Conservation (phyloP, 2,113 vertebrate genomes). For the Oncorhynchus clarkii region DNA sequence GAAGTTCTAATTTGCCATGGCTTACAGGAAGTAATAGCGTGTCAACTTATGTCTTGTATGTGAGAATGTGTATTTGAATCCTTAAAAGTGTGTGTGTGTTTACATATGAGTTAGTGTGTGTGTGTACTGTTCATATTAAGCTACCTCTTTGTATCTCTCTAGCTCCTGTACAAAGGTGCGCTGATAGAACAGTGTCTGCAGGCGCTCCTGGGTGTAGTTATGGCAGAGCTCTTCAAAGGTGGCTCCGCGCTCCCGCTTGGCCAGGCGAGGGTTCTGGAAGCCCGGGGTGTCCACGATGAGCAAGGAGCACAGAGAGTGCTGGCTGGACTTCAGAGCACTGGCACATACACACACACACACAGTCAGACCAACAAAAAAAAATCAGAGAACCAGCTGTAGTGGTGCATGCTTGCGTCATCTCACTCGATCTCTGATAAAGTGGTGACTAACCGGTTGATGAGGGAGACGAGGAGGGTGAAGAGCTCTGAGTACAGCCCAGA, state of each 20-base stretch:
- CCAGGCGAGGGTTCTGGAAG: conserved; percentile 89
- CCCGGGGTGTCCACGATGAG: conserved; percentile 95
- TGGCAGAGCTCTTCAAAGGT: conserved; percentile 97
- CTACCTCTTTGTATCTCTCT: conserved; percentile 94
- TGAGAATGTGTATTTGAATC: conserved; percentile 25
- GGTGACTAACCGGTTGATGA: conserved; percentile 86
- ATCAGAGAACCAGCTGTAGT: background rate
- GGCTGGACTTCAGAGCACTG: conserved; percentile 93
- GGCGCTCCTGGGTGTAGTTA: conserved; percentile 93
- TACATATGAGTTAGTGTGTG: background rate
- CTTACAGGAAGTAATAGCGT: conserved; percentile 40
- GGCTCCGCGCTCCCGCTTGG: conserved; percentile 76
- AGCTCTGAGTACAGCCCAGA: conserved; percentile 89
- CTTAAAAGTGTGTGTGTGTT: conserved; percentile 4
- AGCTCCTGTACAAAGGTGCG: conserved; percentile 88
- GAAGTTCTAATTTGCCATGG: no score
- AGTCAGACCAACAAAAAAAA: background rate
- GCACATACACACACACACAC: conserved; percentile 4
- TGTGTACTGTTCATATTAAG: conserved; percentile 1
- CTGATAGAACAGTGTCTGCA: conserved; percentile 92
- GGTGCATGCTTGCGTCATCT: background rate
- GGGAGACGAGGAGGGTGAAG: conserved; percentile 88
- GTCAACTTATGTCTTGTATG: conserved; percentile 28
- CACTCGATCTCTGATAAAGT: background rate
- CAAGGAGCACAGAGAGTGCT: conserved; percentile 90